phyloP scores from a whole-genome alignment of 2,888 invertebrate species.

The Polyploca ridens region DNA sequence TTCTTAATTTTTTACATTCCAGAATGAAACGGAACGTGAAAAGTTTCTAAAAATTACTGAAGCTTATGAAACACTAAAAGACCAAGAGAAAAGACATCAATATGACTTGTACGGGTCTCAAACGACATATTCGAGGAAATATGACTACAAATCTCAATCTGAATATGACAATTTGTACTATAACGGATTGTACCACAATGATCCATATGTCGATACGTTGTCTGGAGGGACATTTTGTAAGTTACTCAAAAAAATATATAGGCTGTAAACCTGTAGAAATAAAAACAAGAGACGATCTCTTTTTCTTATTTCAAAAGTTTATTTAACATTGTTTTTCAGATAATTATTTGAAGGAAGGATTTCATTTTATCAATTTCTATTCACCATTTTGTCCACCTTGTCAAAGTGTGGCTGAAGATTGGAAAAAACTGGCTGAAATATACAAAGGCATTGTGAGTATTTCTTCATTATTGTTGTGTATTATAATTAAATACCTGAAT shows the following conservation, averaged over 20 bases:
- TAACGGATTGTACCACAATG: constrained; percentile 94
- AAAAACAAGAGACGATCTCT: no score
- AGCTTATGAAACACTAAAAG: constrained; percentile 94
- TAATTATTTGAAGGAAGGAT: constrained; percentile 85
- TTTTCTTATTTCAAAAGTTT: background rate
- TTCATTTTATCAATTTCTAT: constrained; percentile 95
- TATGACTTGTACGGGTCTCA: constrained; percentile 93
- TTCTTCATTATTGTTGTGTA: no score
- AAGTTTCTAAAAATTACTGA: constrained; percentile 91
- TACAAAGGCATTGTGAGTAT: constrained; percentile 90
- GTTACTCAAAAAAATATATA: constrained; percentile 32
- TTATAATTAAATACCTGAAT: no score
- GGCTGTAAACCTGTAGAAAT: no score
- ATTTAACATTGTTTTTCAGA: constrained; percentile 53
- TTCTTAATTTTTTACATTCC: constrained; percentile 21
- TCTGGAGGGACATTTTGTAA: constrained; percentile 90
- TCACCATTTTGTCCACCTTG: constrained; percentile 94
- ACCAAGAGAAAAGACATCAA: constrained; percentile 89
- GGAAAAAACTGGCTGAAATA: constrained; percentile 91
- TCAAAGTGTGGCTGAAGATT: constrained; percentile 91
- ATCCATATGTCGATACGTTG: constrained; percentile 91
- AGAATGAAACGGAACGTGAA: constrained; percentile 90
- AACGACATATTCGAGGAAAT: constrained; percentile 72
- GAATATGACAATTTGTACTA: constrained; percentile 93
- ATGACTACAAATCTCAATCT: constrained; percentile 83